Percentiles rank a stretch among this genome's conserved stretches.
Conservation (phyloP, 2,888 invertebrate genomes). For the Biston stratarius region DNA sequence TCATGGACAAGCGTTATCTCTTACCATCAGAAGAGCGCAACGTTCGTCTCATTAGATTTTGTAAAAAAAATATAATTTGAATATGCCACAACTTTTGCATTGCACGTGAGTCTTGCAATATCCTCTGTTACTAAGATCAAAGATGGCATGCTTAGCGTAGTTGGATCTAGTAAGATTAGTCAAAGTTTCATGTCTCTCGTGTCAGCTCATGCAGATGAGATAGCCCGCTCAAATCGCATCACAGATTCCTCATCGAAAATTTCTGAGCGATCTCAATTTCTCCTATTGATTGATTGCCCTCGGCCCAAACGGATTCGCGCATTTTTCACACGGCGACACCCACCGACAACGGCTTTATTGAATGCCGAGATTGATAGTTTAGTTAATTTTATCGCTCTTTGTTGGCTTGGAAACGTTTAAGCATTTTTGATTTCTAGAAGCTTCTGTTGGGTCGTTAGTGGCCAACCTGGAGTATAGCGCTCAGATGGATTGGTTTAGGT, state of each 20-base stretch:
- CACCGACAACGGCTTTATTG: conserved; percentile 62
- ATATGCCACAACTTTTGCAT: too few species aligned
- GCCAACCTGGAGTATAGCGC: background rate
- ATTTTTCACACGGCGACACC: conserved; percentile 64
- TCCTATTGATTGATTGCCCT: conserved; percentile 66
- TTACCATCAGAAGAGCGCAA: too few species aligned
- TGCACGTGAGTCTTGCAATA: too few species aligned
- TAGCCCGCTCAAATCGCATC: conserved; percentile 1
- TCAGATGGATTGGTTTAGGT: background rate
- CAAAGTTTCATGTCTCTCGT: too few species aligned
- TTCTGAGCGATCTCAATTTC: conserved; percentile 63
- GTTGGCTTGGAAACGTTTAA: conserved; percentile 2
- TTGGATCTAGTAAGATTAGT: too few species aligned
- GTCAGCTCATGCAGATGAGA: background rate
- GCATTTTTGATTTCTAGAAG: conserved; percentile 6
- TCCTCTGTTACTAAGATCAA: too few species aligned
- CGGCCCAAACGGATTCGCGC: conserved; percentile 55
- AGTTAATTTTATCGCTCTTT: conserved; percentile 49
- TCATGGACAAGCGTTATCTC: too few species aligned
- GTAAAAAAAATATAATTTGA: too few species aligned
- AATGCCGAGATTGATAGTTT: conserved; percentile 59
- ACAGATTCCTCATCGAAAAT: conserved; percentile 32
- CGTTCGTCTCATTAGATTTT: too few species aligned
- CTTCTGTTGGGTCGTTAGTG: background rate
- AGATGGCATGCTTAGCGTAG: too few species aligned